These are phyloP conservation scores for Hephaestus fuliginosus DNA, from an alignment of 2,797 vertebrate genomes.

Conservation along the genomic window DNA sequence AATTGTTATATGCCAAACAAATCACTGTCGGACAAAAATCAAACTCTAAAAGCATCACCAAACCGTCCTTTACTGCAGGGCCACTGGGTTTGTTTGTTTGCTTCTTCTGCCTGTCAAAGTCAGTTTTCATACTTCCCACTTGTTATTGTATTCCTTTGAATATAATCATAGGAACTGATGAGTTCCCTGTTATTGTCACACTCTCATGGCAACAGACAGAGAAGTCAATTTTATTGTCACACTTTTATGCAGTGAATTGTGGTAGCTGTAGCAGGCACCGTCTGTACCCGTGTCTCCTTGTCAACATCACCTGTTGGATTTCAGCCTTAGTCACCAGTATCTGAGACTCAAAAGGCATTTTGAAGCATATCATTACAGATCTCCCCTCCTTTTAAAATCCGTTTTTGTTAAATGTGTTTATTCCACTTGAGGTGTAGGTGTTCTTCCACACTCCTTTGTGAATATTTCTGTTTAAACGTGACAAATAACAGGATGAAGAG, in stretches of 20 bases:
- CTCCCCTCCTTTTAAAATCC: not conserved
- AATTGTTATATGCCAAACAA: not conserved
- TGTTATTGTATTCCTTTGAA: constrained; percentile 10
- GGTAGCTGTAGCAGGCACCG: constrained; percentile 1
- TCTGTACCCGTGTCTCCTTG: constrained; percentile 17
- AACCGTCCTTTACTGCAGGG: not conserved
- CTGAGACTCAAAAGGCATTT: constrained; percentile 3
- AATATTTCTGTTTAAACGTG: constrained; percentile 5
- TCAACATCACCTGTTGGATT: constrained; percentile 23
- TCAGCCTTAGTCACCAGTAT: constrained; percentile 8
- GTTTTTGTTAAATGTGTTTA: not conserved
- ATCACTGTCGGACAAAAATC: not conserved
- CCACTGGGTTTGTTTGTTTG: not conserved
- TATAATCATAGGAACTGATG: constrained; percentile 20
- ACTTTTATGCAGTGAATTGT: not conserved
- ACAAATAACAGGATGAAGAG: not conserved
- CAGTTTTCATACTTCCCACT: not conserved
- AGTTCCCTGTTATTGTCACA: constrained; percentile 28
- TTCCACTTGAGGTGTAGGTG: not conserved
- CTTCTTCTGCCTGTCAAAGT: constrained; percentile 23
- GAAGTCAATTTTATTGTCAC: constrained; percentile 19
- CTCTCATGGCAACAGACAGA: constrained; percentile 29
- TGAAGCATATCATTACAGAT: not conserved
- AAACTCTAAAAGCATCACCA: not conserved
- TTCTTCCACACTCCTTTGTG: not conserved